Percentiles rank a stretch among this genome's conserved stretches.
phyloP scores from a whole-genome alignment of 1,140 invertebrate species.

The Megalopta genalis region DNA sequence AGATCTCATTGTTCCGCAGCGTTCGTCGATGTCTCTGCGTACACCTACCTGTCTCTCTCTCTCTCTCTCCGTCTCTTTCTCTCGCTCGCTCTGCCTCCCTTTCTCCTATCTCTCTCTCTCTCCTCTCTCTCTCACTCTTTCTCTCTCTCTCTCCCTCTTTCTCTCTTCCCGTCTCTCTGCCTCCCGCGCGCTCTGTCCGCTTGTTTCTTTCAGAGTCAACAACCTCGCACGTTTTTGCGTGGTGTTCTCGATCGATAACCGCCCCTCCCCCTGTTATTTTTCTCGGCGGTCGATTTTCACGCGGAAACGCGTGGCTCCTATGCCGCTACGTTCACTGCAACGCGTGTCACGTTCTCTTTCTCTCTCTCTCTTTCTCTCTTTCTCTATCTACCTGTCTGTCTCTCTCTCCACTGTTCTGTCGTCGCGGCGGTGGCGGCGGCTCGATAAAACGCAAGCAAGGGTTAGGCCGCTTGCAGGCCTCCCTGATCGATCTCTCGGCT shows the following conservation, averaged over 20 bases:
- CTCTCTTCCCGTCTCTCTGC: not conserved
- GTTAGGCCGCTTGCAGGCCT: constrained; percentile 47
- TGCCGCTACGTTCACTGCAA: constrained; percentile 3
- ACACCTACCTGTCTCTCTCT: not conserved
- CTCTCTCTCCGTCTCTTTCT: constrained; percentile 6
- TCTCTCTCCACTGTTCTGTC: not conserved
- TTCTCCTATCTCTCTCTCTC: not conserved
- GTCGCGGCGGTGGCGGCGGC: constrained; percentile 3
- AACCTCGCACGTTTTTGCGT: not conserved
- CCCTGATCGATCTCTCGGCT: constrained; percentile 48
- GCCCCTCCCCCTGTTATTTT: no score
- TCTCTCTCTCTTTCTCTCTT: not conserved
- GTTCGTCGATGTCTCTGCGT: not conserved
- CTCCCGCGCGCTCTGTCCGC: not conserved
- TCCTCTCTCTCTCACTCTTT: not conserved
- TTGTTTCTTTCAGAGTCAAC: constrained; percentile 1
- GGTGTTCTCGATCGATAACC: not conserved
- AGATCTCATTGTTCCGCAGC: not conserved
- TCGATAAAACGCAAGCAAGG: constrained; percentile 59
- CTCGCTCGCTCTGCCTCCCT: not conserved
- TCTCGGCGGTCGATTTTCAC: no score
- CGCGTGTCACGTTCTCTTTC: not conserved
- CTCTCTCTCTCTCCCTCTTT: not conserved
- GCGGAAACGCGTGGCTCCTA: no score
- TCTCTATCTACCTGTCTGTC: constrained; percentile 17